Base-by-base conservation (phyloP, 2,888 invertebrate genomes). In the Bellardia pandia region DNA sequence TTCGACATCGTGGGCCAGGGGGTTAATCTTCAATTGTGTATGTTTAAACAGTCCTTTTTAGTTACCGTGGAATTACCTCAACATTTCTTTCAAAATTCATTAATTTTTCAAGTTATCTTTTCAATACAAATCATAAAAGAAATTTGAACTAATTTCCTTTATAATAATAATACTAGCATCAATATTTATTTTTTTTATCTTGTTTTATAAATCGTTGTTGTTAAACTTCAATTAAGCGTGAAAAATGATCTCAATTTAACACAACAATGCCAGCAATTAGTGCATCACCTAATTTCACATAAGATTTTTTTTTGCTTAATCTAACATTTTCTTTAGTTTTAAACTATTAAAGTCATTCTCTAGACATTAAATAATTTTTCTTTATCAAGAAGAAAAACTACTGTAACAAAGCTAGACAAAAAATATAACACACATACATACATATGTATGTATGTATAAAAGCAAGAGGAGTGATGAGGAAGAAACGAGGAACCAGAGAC, bases 191-290 rank as follows among this genome's bases (percentile, higher is more conserved):
- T 13, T 4, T 45, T 23, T 66, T 45, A 40, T 45, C n/a, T n/a
- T n/a, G n/a, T n/a, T n/a, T n/a, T n/a, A 11, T 45, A 66, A 45
- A 66, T 40, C 23, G 9, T 11, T 14, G 9, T 14, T 75, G 9
- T 66, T 13, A 58, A 42, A 48, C n/a, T 51, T 48, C 30, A 74
- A 78, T 82, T 60, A 82, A 68, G 68, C 45, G 74, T 78, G 40
- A 78, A 78, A 78, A 78, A 82, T 78, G 37, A 51, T 23, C 51
- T 69, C n/a, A 75, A 82, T 82, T 77, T 82, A 37, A 82, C 68
- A 82, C 72, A 77, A 82, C 82, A 86, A 82, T 77, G 71, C 77
- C 77, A 14, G 56, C 86, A 86, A 86, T 86, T 86, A 86, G 86
- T 86, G 62, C 53, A 62, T 62, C 74, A 74, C 77, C 72, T 72